These are phyloP conservation scores for Marcusenius ussheri DNA, from an alignment of 2,113 vertebrate genomes.

Conservation along the genomic window DNA sequence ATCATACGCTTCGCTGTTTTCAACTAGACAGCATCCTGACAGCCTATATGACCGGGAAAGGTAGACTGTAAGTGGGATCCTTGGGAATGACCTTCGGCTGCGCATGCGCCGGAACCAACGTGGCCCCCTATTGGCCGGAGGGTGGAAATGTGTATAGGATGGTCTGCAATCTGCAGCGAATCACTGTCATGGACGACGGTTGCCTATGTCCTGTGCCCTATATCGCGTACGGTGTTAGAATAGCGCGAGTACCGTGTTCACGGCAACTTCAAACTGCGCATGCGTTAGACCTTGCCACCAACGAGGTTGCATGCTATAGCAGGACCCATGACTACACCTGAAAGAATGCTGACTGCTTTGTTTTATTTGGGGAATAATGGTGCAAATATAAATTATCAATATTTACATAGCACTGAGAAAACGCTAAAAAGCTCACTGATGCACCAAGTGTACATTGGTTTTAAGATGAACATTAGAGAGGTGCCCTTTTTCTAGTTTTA, in stretches of 20 bases:
- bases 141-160: neutral
- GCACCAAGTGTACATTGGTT: neutral
- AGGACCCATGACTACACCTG: neutral
- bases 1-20: neutral
- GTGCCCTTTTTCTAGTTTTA: neutral
- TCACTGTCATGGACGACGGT: neutral
- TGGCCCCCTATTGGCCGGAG: neutral
- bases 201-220: neutral
- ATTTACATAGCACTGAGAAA: neutral
- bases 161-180: neutral
- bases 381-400: neutral
- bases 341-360: neutral
- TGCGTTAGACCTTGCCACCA: neutral
- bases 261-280: neutral
- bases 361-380: neutral
- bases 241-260: neutral
- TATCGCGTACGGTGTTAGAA: neutral
- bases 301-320: neutral
- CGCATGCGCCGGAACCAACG: neutral
- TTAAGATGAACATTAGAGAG: neutral
- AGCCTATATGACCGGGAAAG: neutral
- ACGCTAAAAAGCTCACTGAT: neutral
- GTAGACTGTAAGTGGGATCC: neutral
- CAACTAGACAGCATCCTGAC: neutral
- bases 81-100: slow-evolving; percentile 16